phyloP scores from a whole-genome alignment of 1,140 invertebrate genomes.

The Drosophila eugracilis region DNA sequence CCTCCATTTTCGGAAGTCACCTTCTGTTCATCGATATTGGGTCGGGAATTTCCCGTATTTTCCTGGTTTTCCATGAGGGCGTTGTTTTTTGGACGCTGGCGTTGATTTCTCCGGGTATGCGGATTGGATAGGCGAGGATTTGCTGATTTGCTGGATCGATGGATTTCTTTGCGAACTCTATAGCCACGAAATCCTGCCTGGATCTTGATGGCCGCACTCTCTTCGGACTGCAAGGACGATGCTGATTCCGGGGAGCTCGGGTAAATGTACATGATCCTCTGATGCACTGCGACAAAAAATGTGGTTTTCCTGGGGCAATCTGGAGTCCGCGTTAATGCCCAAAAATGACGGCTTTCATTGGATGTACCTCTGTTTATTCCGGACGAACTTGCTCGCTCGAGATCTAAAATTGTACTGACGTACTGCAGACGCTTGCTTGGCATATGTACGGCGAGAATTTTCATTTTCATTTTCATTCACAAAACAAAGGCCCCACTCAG shows the following conservation, averaged over 20 bases:
- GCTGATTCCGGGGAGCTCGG: slow-evolving; percentile 78
- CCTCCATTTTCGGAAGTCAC: slow-evolving; percentile 22
- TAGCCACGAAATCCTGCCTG: slow-evolving; percentile 91
- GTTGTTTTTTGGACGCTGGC: slow-evolving; percentile 37
- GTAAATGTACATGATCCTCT: slow-evolving; percentile 82
- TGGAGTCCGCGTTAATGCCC: slow-evolving; percentile 32
- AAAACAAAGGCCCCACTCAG: slow-evolving; percentile 76
- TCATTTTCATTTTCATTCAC: slow-evolving; percentile 80
- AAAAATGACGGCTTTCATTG: slow-evolving; percentile 29
- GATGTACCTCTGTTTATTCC: not conserved
- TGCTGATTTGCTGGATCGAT: slow-evolving; percentile 72
- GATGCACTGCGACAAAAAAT: slow-evolving; percentile 39
- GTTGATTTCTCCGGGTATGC: slow-evolving; percentile 46
- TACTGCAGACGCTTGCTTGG: slow-evolving; percentile 63
- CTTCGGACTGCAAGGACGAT: slow-evolving; percentile 80
- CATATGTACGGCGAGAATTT: slow-evolving; percentile 71
- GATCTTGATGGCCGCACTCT: slow-evolving; percentile 89
- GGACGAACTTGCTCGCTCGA: slow-evolving; percentile 61
- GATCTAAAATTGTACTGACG: slow-evolving; percentile 71
- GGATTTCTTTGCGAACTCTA: slow-evolving; percentile 88
- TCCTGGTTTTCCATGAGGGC: slow-evolving; percentile 51
- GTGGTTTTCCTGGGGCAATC: slow-evolving; percentile 8
- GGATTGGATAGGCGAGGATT: slow-evolving; percentile 28
- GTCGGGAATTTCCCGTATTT: slow-evolving; percentile 9
- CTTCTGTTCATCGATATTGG: slow-evolving; percentile 19